phyloP scores from a whole-genome alignment of 2,797 vertebrate species.

The Selene dorsalis region DNA sequence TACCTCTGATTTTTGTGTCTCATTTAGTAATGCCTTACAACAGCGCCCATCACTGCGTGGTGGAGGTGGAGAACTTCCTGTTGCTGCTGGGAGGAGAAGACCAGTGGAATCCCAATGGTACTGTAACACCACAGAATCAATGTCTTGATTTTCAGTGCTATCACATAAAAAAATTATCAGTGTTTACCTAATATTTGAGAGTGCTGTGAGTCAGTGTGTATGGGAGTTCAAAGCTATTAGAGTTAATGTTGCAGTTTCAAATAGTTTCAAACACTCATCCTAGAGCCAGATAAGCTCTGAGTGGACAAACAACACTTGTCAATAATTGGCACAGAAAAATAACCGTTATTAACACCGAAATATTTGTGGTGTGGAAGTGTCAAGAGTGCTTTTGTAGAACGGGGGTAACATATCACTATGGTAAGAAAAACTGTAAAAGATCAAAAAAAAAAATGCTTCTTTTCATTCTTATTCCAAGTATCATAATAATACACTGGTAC shows the following conservation, averaged over 20 bases:
- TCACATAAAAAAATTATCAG: slow-evolving; percentile 16
- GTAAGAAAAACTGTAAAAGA: slow-evolving; percentile 48
- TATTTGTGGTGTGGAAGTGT: slow-evolving; percentile 56
- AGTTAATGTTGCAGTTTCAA: slow-evolving; percentile 48
- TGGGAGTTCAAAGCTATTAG: slow-evolving; percentile 44
- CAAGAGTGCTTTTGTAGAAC: slow-evolving; percentile 48
- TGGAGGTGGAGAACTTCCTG: slow-evolving; percentile 99
- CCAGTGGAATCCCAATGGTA: slow-evolving; percentile 99
- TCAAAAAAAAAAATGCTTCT: slow-evolving; percentile 7
- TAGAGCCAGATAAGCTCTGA: slow-evolving; percentile 54
- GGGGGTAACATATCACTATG: slow-evolving; percentile 12
- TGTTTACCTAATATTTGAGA: slow-evolving; percentile 27
- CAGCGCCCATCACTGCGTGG: slow-evolving; percentile 99
- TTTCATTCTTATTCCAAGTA: slow-evolving; percentile 19
- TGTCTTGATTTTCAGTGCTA: slow-evolving; percentile 13
- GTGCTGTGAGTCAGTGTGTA: slow-evolving; percentile 15
- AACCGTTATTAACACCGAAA: slow-evolving; percentile 59
- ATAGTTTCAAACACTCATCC: slow-evolving; percentile 51
- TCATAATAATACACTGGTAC: not conserved
- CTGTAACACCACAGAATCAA: slow-evolving; percentile 66
- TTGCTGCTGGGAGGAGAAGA: slow-evolving; percentile 98
- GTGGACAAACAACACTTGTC: slow-evolving; percentile 73
- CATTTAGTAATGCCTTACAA: slow-evolving; percentile 99
- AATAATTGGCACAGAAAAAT: slow-evolving; percentile 57
- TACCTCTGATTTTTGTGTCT: slow-evolving; percentile 48